Evolutionary conservation across 2,888 invertebrate genomes (phyloP), one percentile per base, ranked within the genome.

Genomic region (Acanthopleura granulata): DNA sequence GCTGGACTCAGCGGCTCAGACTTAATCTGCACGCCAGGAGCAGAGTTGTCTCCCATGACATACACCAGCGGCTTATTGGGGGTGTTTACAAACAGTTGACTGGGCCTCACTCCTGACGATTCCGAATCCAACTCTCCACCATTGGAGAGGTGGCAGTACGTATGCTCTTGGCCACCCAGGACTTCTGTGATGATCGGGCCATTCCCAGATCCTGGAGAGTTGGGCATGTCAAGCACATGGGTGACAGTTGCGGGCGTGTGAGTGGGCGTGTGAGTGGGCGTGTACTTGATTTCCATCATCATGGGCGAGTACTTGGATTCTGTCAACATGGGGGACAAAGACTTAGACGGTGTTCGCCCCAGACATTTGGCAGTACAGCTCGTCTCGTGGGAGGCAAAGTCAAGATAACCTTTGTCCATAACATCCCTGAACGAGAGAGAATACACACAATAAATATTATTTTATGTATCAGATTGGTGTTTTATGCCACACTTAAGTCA

Each of bases 321-420:
- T 57, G 57, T 18, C 12, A n/a, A 18, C 57, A 22, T 57, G 18
- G 18, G 18, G 4, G 57, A 18, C 57, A 57, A 12, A 1, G n/a
- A 1, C 12, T 57, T 57, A 12, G 18, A n/a, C 72, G 87, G 85
- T 75, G 87, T 83, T 27, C 89, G 80, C 49, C 89, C 88, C 73
- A 89, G 87, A 81, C 91, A 91, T 74, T 90, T 87, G 0, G 90
- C 90, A n/a, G 90, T 90, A 78, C 91, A 91, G 74, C 86, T 83
- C 30, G 86, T 87, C 1, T 86, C 79, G 78, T 91, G 91, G 72
- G 89, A 86, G 81, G 88, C 88, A 82, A 91, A 91, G 75, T 91
- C 90, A 62, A 91, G 80, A 15, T 85, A 83, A 29, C 91, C 88
- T 78, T 87, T 84, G 73, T 91, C 91, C 84, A 91, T 90, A 73